Evolutionary conservation across 2,888 invertebrate genomes (phyloP), one percentile per base, ranked within the genome.

Genomic region (Scaptomyza cyrtandrae): DNA sequence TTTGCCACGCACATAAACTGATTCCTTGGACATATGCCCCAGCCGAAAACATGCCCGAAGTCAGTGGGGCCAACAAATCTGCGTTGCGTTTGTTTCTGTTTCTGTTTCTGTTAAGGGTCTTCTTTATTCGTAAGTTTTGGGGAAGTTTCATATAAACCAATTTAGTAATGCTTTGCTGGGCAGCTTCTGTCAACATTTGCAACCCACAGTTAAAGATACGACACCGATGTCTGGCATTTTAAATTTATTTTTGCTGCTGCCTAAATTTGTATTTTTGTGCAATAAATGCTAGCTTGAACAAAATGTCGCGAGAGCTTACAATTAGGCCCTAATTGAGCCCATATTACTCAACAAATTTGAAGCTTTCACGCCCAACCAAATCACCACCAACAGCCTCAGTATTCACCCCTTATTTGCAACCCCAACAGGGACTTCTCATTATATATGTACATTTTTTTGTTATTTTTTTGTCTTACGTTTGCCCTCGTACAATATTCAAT

Each of bases 91-190:
- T 24, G 19, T 33, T 31, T 29, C 1, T 44, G 33, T 54, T 45
- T 24, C 3, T 24, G 19, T 33, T 31, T 29, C 44, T 9, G 41
- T 57, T 56, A 29, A 16, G 46, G 49, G 45, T 43, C 29, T 56
- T 54, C 27, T 46, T 41, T 2, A 19, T 19, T 29, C 27, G 10
- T 41, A 19, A 31, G 27, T 43, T 44, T 11, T 41, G 48, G 6
- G 41, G 54, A 33, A 33, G 31, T 52, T 48, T 39, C 57, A 37
- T 57, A 53, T 67, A 71, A 62, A 74, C 71, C n/a, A n/a, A n/a
- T 80, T 80, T 70, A 69, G 67, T 80, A 83, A 80, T 74, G 70
- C 78, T 88, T 86, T 86, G 73, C 24, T 24, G 24, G 24, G 2
- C 3, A 24, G 3, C 24, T 24, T 24, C 65, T 68, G 75, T 55